A percentile compares a stretch with the other conserved stretches of the same genome.
Conservation (phyloP, 2,113 vertebrate genomes). For the Athene cunicularia region DNA sequence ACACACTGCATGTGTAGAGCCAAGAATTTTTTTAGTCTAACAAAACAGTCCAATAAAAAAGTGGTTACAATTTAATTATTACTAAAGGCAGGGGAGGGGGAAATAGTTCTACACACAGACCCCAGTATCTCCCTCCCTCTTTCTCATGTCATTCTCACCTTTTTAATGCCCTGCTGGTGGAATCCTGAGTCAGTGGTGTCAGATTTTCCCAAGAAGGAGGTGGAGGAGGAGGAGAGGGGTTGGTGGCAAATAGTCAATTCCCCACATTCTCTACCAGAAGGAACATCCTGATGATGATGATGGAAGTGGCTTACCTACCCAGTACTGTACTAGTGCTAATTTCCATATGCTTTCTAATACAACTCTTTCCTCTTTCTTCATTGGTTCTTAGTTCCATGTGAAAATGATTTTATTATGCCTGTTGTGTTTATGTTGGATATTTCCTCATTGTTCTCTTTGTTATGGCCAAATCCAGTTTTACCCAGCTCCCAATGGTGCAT, state of each 20-base stretch:
- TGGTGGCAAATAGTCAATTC: not conserved
- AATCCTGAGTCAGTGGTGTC: not conserved
- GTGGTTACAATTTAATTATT: not conserved
- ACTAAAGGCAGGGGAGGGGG: not conserved
- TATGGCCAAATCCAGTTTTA: not conserved
- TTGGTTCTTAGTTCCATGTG: accelerated
- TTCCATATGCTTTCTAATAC: not conserved
- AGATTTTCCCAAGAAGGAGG: not conserved
- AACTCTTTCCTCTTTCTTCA: not conserved
- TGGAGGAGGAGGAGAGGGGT: not conserved
- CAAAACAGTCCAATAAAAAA: not conserved
- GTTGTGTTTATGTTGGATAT: not conserved
- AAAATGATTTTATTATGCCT: not conserved
- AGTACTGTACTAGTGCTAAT: not conserved
- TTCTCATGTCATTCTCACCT: not conserved
- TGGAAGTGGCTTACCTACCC: not conserved
- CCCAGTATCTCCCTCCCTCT: too few species aligned
- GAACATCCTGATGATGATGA: not conserved
- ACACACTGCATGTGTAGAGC: not conserved
- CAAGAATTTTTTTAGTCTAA: not conserved
- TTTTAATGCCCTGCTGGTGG: not conserved
- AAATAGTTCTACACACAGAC: not conserved
- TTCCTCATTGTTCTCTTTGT: not conserved
- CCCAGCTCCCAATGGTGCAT: not conserved
- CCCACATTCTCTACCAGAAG: not conserved